Conservation (phyloP, 2,113 vertebrate species). For the Barnardius zonarius region DNA sequence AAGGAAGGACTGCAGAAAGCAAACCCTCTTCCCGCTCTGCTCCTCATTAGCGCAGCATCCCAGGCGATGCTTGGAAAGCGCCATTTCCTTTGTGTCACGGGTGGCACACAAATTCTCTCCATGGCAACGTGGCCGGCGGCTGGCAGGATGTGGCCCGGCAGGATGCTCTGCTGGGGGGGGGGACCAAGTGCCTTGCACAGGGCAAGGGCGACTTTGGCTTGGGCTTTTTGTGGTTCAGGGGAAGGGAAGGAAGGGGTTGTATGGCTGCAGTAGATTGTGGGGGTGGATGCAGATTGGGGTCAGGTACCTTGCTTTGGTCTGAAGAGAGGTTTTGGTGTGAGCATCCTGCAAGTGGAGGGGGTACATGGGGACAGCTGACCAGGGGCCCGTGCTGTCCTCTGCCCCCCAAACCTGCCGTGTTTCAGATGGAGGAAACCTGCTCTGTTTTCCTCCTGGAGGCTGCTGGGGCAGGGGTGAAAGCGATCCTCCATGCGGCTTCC, state of each 20-base stretch:
- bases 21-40: background rate
- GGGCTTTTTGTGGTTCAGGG: fast-evolving
- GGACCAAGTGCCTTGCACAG: fast-evolving
- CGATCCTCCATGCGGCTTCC: background rate
- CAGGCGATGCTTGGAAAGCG: slow-evolving; percentile 7
- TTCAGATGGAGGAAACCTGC: background rate
- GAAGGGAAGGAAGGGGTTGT: background rate
- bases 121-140: slow-evolving; percentile 51
- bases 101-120: slow-evolving; percentile 48
- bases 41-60: background rate
- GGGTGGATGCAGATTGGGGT: fast-evolving
- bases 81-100: slow-evolving; percentile 28
- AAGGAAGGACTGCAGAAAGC: background rate
- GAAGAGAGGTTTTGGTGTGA: fast-evolving
- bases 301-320: fast-evolving
- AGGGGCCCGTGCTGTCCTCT: background rate
- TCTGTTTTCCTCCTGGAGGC: background rate
- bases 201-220: background rate
- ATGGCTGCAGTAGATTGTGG: fast-evolving
- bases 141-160: background rate
- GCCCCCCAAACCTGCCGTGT: fast-evolving
- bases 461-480: background rate
- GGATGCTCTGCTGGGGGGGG: background rate
- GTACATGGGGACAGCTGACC: background rate
- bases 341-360: background rate